Evolutionary conservation across 2,113 vertebrate genomes (phyloP).

Genomic region (Promerops cafer): DNA sequence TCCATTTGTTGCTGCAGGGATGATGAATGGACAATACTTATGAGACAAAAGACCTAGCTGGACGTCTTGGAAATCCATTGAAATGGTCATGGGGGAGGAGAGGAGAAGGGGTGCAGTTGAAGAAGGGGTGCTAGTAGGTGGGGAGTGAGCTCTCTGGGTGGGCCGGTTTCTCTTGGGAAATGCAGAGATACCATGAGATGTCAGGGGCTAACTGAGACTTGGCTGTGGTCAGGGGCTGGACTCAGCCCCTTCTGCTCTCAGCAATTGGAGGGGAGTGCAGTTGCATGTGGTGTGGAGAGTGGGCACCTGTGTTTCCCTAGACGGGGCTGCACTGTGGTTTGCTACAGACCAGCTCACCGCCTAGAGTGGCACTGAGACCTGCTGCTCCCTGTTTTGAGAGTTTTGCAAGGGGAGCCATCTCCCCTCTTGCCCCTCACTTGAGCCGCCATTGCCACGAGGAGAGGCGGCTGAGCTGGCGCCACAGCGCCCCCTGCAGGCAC

Average conservation of each 20-base stretch:
- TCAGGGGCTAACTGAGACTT: not conserved
- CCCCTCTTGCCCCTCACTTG: accelerated
- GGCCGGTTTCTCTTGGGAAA: not conserved
- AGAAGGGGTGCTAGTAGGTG: not conserved
- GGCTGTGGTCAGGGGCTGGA: not conserved
- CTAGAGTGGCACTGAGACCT: not conserved
- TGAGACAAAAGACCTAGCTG: not conserved
- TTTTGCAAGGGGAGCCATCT: not conserved
- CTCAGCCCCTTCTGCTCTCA: not conserved
- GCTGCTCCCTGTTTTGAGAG: not conserved
- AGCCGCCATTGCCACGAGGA: accelerated
- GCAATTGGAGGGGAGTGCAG: accelerated
- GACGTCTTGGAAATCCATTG: not conserved
- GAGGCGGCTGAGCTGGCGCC: not conserved
- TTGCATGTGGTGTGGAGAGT: accelerated
- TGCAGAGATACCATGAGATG: accelerated
- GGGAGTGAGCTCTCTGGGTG: not conserved
- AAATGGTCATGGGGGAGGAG: not conserved
- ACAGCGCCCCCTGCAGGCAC: not conserved
- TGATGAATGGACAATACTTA: not conserved
- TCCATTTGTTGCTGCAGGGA: not conserved
- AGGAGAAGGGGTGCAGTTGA: not conserved
- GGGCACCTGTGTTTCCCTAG: not conserved
- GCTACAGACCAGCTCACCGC: accelerated
- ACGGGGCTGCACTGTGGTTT: accelerated